These are phyloP conservation scores for Callorhinus ursinus DNA, from an alignment of 2,113 vertebrate genomes.

Conservation along the genomic window DNA sequence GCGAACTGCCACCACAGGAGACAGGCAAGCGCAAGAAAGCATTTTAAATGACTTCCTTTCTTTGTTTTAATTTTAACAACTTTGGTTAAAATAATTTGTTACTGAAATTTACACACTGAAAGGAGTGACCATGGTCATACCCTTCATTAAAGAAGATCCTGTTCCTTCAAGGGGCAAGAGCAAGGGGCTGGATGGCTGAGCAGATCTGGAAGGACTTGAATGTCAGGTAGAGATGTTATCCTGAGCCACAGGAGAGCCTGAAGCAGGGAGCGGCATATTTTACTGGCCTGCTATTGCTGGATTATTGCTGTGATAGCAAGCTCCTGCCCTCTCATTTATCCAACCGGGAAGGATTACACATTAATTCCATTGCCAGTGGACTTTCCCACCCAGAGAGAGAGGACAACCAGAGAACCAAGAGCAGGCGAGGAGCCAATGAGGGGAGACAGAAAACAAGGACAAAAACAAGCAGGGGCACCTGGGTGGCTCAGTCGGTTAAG, in stretches of 20 bases:
- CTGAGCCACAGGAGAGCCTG: rapidly evolving
- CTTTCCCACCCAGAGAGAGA: background rate
- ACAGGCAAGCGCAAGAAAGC: background rate
- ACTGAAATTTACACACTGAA: background rate
- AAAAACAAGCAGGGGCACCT: background rate
- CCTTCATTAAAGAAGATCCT: background rate
- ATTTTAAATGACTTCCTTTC: background rate
- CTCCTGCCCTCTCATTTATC: background rate
- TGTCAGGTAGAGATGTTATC: background rate
- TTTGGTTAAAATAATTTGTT: background rate
- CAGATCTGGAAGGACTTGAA: background rate
- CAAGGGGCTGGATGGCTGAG: background rate
- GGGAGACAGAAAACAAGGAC: background rate
- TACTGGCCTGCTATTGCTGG: background rate
- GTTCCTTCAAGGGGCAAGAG: too few relatives aligned
- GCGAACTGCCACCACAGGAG: background rate
- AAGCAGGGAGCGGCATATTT: background rate
- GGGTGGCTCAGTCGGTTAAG: background rate
- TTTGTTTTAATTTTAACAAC: background rate
- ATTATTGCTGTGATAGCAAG: rapidly evolving
- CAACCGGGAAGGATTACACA: background rate
- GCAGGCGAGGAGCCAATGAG: background rate
- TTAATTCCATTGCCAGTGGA: background rate
- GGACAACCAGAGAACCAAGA: background rate
- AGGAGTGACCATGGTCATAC: rapidly evolving